These are phyloP conservation scores for Aldrovandia affinis DNA, from an alignment of 2,797 vertebrate species.

Conservation along the genomic window DNA sequence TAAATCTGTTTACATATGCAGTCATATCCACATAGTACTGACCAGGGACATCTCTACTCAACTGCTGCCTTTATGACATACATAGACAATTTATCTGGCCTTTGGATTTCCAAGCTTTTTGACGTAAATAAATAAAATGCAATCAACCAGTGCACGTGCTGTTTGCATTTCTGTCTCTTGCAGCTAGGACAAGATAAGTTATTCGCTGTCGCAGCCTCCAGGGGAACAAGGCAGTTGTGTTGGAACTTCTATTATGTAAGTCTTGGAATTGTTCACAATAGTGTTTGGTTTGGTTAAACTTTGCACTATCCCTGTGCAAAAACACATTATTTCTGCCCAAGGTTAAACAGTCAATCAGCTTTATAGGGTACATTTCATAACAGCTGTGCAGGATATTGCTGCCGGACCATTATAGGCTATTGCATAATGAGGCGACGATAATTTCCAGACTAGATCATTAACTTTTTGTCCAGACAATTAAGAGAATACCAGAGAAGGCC, in stretches of 20 bases:
- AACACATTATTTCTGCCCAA: background rate
- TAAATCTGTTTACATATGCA: background rate
- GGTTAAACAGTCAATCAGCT: slow-evolving; percentile 17
- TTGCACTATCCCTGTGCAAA: slow-evolving; percentile 7
- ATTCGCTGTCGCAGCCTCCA: background rate
- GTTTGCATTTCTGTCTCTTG: background rate
- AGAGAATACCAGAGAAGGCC: background rate
- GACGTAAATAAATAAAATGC: background rate
- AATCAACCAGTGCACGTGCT: background rate
- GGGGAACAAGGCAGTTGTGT: background rate
- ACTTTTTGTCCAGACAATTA: background rate
- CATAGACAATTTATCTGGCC: background rate
- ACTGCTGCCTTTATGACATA: background rate
- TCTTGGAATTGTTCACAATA: background rate
- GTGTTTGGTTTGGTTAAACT: background rate
- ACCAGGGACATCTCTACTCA: background rate
- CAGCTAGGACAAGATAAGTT: background rate
- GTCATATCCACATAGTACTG: background rate
- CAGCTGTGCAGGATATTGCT: slow-evolving; percentile 11
- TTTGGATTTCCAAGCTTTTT: background rate
- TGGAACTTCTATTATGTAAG: background rate
- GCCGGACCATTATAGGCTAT: background rate
- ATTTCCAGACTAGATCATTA: slow-evolving; percentile 9
- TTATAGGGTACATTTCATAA: slow-evolving; percentile 1
- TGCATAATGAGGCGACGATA: slow-evolving; percentile 19